These are phyloP conservation scores for Coelopa pilipes DNA, from an alignment of 2,888 invertebrate species.

Conservation along the genomic window DNA sequence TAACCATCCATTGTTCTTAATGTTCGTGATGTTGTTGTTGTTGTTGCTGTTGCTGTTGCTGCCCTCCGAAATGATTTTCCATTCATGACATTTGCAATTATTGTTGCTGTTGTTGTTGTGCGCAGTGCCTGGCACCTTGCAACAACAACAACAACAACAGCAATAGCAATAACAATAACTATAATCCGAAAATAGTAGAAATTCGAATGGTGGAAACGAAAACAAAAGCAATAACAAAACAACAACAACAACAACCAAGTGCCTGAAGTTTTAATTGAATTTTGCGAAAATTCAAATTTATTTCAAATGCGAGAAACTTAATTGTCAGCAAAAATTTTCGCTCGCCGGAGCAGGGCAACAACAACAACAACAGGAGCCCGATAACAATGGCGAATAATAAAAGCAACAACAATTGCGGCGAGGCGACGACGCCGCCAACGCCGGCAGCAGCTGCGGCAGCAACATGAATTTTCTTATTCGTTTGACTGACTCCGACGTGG, in stretches of 20 bases:
- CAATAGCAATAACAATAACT: not conserved
- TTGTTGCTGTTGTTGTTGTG: too few species aligned
- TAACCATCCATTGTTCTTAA: not conserved
- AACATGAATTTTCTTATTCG: not conserved
- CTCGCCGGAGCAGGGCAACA: not conserved
- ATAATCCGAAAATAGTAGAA: too few species aligned
- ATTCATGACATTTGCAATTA: too few species aligned
- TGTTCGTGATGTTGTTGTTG: not conserved
- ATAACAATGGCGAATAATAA: not conserved
- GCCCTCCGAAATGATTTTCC: not conserved
- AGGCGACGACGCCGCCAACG: not conserved
- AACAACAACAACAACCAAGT: constrained; percentile 12
- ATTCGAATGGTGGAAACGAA: too few species aligned
- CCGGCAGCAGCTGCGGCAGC: too few species aligned
- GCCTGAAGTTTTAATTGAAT: constrained; percentile 36
- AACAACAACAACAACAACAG: not conserved
- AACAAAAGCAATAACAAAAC: not conserved
- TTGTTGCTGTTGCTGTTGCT: not conserved
- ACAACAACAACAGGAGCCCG: not conserved
- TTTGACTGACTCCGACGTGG: too few species aligned
- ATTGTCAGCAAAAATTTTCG: constrained; percentile 33
- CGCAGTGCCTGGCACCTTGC: too few species aligned
- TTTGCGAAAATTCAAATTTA: constrained; percentile 30
- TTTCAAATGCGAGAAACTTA: constrained; percentile 25
- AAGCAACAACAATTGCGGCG: not conserved